These are phyloP conservation scores for Aelia acuminata DNA, from an alignment of 2,888 invertebrate genomes.

Conservation along the genomic window DNA sequence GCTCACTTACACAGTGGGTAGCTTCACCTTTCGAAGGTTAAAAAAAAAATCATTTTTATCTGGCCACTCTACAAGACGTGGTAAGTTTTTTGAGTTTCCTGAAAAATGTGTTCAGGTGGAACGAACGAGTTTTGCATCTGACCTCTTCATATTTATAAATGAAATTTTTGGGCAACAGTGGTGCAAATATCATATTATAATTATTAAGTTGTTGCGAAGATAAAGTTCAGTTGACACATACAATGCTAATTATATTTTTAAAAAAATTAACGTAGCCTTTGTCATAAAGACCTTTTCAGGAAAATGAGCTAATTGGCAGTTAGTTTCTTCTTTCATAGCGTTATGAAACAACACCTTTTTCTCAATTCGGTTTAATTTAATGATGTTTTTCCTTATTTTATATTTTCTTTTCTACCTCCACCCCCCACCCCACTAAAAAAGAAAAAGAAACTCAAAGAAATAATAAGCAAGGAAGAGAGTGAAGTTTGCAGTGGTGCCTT, in stretches of 20 bases:
- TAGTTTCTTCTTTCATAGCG: not conserved
- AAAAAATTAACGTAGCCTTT: not conserved
- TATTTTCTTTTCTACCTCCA: not conserved
- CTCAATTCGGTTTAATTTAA: constrained; percentile 1
- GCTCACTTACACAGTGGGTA: too few relatives aligned
- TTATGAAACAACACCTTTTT: not conserved
- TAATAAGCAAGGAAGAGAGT: not conserved
- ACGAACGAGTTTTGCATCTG: too few relatives aligned
- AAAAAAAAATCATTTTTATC: too few relatives aligned
- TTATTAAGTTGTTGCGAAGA: not conserved
- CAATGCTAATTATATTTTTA: not conserved
- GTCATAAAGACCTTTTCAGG: not conserved
- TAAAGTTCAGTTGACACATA: not conserved
- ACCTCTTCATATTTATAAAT: too few relatives aligned
- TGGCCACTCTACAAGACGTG: too few relatives aligned
- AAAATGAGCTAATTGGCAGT: not conserved
- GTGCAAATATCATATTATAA: too few relatives aligned
- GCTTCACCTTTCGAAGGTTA: too few relatives aligned
- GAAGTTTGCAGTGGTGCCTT: not conserved
- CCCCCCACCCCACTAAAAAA: too few relatives aligned
- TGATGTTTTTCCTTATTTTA: not conserved
- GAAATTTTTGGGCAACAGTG: too few relatives aligned
- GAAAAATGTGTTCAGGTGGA: too few relatives aligned
- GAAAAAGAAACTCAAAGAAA: not conserved
- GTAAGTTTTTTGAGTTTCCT: too few relatives aligned